Evolutionary conservation across 2,797 vertebrate species (phyloP).

Genomic region (Rhinoraja longicauda): DNA sequence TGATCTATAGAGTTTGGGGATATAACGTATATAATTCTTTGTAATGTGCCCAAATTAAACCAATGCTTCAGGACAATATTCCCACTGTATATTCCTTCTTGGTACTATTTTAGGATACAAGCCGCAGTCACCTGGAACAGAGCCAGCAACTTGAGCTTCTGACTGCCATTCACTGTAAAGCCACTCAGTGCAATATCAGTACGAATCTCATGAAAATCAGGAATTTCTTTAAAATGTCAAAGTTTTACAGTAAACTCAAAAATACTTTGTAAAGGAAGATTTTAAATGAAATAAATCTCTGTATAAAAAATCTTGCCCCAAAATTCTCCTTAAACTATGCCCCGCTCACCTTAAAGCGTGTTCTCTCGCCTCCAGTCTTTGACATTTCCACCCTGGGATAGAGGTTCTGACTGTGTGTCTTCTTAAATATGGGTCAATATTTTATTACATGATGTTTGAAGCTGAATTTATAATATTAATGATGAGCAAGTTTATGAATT

Average conservation of each 20-base stretch:
- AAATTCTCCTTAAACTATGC: no score
- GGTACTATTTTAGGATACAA: constrained; percentile 24
- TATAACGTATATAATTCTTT: background rate
- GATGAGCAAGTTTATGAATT: no score
- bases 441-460: no score
- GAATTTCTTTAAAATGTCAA: background rate
- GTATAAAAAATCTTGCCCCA: no score
- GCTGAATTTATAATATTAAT: no score
- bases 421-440: no score
- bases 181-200: background rate
- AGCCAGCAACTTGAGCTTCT: background rate
- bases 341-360: no score
- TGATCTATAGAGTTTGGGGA: background rate
- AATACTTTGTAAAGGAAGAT: background rate
- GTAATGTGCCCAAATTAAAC: constrained; percentile 17
- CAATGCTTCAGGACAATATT: background rate
- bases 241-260: no score
- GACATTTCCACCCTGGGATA: no score
- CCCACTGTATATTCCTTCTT: constrained; percentile 4
- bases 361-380: no score
- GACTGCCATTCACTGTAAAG: background rate
- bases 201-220: background rate
- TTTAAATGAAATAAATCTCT: background rate
- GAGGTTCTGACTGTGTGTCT: no score
- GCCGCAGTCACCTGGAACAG: background rate